These are phyloP conservation scores for Enteromius anoplus DNA, from an alignment of 2,797 vertebrate species.

Conservation along the genomic window DNA sequence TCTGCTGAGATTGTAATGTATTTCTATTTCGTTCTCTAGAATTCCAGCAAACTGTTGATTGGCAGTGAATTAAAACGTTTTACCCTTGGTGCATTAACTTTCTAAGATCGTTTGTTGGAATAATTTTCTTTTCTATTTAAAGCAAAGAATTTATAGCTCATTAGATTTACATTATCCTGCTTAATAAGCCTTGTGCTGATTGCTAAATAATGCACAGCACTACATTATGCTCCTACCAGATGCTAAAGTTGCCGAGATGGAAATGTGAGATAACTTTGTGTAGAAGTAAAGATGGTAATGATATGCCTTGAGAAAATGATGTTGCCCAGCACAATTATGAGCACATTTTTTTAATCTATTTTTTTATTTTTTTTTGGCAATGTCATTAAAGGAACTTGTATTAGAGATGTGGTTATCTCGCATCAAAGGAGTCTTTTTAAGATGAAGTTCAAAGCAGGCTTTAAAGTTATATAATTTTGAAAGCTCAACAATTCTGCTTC, in stretches of 20 bases:
- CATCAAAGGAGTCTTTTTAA: constrained; percentile 29
- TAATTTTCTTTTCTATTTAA: constrained; percentile 80
- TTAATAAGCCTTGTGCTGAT: constrained; percentile 80
- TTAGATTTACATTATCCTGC: constrained; percentile 81
- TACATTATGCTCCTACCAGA: constrained; percentile 75
- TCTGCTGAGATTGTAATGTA: background rate
- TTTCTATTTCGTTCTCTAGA: constrained; percentile 47
- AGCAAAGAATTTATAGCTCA: constrained; percentile 79
- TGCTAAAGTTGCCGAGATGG: constrained; percentile 65
- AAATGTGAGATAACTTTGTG: constrained; percentile 20
- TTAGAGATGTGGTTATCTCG: constrained; percentile 11
- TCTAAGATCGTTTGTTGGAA: constrained; percentile 78
- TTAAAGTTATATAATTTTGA: constrained; percentile 39
- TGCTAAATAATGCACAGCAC: constrained; percentile 79
- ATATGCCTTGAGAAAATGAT: constrained; percentile 2
- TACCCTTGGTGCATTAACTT: constrained; percentile 64
- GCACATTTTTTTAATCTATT: background rate
- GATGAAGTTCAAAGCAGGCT: constrained; percentile 33
- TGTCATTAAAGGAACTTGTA: constrained; percentile 29
- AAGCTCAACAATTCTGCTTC: constrained; percentile 36
- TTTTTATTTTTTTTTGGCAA: background rate
- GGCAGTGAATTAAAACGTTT: constrained; percentile 69
- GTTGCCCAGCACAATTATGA: constrained; percentile 15
- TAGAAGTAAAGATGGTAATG: constrained; percentile 17
- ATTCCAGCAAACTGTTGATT: constrained; percentile 69